phyloP scores from a whole-genome alignment of 2,113 vertebrate species.

The Sciurus niger region DNA sequence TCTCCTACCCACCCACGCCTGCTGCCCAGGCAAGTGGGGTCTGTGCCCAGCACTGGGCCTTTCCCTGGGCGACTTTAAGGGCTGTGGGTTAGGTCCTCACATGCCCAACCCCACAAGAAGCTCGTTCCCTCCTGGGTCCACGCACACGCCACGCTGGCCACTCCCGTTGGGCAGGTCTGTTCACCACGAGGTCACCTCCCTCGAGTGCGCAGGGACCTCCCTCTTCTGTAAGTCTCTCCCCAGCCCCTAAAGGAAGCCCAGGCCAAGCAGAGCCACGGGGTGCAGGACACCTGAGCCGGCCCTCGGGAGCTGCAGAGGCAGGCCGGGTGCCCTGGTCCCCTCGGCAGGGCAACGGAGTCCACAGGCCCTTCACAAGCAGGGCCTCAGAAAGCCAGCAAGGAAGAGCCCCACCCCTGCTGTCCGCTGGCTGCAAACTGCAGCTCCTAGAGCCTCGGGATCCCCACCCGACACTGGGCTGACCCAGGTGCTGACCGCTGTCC shows the following conservation, averaged over 20 bases:
- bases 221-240: not conserved
- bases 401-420: not conserved
- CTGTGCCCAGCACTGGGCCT: not conserved
- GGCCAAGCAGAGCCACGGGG: not conserved
- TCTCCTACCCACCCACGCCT: not conserved
- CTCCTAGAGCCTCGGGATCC: not conserved
- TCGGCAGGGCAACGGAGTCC: too few species aligned
- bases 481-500: not conserved
- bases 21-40: not conserved
- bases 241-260: not conserved
- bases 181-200: not conserved
- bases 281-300: constrained; percentile 57
- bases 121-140: too few species aligned
- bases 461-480: not conserved
- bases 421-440: not conserved
- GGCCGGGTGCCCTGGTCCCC: not conserved
- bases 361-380: constrained; percentile 68
- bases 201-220: not conserved
- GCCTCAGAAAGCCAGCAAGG: constrained; percentile 59
- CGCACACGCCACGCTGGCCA: not conserved
- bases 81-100: not conserved
- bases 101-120: not conserved
- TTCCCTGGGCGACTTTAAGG: not conserved
- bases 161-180: not conserved
- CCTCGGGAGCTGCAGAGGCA: constrained; percentile 31